Conservation (phyloP, 2,113 vertebrate species). For the Dunckerocampus dactyliophorus region DNA sequence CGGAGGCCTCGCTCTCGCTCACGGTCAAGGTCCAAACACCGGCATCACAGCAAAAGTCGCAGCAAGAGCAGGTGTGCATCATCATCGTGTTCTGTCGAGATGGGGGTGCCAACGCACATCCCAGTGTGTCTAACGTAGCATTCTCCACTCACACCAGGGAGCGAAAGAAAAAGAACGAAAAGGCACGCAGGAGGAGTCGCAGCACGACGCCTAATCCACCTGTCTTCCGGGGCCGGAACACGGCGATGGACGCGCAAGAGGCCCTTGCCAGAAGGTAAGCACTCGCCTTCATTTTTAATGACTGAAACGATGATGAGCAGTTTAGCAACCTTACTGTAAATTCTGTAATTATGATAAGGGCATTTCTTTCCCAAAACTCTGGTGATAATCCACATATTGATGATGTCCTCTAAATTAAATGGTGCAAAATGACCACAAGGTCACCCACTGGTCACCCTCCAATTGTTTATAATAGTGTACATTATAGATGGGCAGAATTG, state of each 20-base stretch:
- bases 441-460: no score
- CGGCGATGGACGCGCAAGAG: conserved; percentile 98
- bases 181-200: conserved; percentile 83
- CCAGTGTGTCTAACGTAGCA: not conserved
- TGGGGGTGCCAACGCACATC: not conserved
- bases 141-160: conserved; percentile 76
- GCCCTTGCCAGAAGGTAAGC: conserved; percentile 89
- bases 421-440: no score
- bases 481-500: no score
- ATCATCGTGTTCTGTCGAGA: not conserved
- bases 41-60: conserved; percentile 84
- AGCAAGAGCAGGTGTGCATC: conserved; percentile 87
- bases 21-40: conserved; percentile 86
- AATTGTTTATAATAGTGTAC: no score
- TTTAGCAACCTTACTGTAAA: no score
- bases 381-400: no score
- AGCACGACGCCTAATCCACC: conserved; percentile 84
- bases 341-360: no score
- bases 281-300: no score
- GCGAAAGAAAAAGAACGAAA: conserved; percentile 86
- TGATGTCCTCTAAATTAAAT: no score
- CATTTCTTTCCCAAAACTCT: no score
- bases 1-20: conserved; percentile 84
- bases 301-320: not conserved
- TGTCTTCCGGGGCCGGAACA: conserved; percentile 89